Base-by-base conservation (phyloP, 2,797 vertebrate species). In the Iguana delicatissima region DNA sequence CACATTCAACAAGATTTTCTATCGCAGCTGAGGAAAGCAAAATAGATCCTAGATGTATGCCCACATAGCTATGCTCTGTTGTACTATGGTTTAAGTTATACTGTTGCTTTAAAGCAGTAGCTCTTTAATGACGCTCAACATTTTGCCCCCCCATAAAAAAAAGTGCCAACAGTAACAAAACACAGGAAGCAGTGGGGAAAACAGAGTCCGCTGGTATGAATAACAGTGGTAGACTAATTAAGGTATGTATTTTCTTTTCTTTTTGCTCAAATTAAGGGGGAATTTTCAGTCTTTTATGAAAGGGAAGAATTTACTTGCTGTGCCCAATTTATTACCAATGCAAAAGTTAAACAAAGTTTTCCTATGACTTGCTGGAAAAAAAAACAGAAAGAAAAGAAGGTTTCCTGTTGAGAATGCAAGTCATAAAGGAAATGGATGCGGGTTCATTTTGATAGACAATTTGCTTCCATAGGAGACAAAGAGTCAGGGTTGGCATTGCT, bases 301-400 rank as follows among this genome's bases (percentile, higher is more conserved):
- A 18, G 46, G 29, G 50, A 12, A 13, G n/a, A 35, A 57, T 18
- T 67, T 20, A 50, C 22, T 26, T 9, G 12, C 50, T 80, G 20
- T 38, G 73, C 29, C 4, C 32, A 35, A 22, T 72, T 88, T 42
- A 81, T 55, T 69, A 35, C 42, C 12, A 35, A 77, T 76, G 73
- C 26, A 59, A 35, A 62, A 42, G 22, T 26, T 73, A 73, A 55
- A 52, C 32, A n/a, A 35, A 57, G 59, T 50, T 86, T 32, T 84
- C 57, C 42, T 0, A 2, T 95, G 95, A 95, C 86, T 96, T 94
- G 94, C 94, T 84, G 89, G 77, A 89, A 93, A 24, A 14, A 59
- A 59, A 59, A 52, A 52, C 7, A 52, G 52, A 52, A 52, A 52
- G 7, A 52, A 52, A 8, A 89, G 83, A 86, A 89, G 80, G 62